Evolutionary conservation across 2,113 vertebrate genomes (phyloP), one percentile per base, ranked within the genome.

Genomic region (Ceyx cyanopectus): DNA sequence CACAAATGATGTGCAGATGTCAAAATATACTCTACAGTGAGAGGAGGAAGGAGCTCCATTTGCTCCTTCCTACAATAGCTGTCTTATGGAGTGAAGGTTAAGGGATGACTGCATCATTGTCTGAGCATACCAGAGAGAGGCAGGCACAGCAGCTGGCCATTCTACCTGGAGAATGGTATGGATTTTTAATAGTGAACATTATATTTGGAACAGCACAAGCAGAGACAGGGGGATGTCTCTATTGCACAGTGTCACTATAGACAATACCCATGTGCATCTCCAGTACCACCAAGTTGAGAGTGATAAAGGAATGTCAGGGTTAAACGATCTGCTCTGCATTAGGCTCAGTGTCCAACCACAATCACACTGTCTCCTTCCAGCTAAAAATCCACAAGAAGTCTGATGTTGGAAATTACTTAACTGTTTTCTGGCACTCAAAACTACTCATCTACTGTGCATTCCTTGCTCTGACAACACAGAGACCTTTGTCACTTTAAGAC

Each of bases 401-500:
- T 58, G 1, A 1, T 32, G 67, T 5, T 95, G 87, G 87, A 94
- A 93, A 92, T 91, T 14, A 79, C 70, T 93, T 90, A 85, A 85
- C 56, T 76, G 37, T 57, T 82, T 79, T 91, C 75, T 93, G 81
- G 95, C 89, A 40, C 63, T 76, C 56, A 26, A 80, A 89, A 67
- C 56, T 82, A 67, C 89, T 91, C 86, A 87, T 95, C 89, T 84
- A 90, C 58, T 79, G 43, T 50, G 67, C 46, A 40, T 76, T 87
- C 60, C 63, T 87, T 43, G 68, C 76, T 85, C 81, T 89, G 74
- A 93, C 81, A 86, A 87, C 72, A 85, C 30, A 69, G 66, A 85
- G 50, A 76, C 88, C 74, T 85, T 84, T 87, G 90, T 93, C 62
- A 58, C 78, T 92, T 92, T 65, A 86, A 89, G 94, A 41, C 7